phyloP scores from a whole-genome alignment of 2,113 vertebrate genomes.

The Syrrhaptes paradoxus region DNA sequence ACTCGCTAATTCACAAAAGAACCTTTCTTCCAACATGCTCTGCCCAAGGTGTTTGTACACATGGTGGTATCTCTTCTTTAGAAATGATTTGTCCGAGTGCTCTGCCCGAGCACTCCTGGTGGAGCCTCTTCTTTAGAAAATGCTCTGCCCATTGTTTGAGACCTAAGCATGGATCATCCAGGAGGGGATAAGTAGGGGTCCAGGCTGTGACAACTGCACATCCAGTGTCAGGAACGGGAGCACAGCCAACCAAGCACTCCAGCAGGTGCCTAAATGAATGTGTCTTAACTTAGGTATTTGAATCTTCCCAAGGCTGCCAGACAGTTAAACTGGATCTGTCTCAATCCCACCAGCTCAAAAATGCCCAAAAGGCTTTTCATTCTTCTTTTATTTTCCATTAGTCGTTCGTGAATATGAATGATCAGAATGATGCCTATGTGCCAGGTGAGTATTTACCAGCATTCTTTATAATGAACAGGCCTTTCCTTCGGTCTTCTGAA shows the following conservation, averaged over 20 bases:
- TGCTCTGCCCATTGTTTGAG: too few relatives aligned
- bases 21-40: too few relatives aligned
- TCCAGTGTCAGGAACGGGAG: not conserved
- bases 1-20: too few relatives aligned
- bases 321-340: not conserved
- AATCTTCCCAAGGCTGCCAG: not conserved
- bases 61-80: too few relatives aligned
- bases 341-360: not conserved
- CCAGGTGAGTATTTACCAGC: not conserved
- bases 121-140: too few relatives aligned
- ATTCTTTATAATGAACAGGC: not conserved
- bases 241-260: not conserved
- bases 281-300: not conserved
- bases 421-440: not conserved
- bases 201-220: too few relatives aligned
- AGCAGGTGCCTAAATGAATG: not conserved
- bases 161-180: too few relatives aligned
- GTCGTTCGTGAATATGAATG: not conserved
- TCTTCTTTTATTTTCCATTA: not conserved
- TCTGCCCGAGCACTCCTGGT: too few relatives aligned
- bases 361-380: not conserved
- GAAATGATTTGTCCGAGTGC: too few relatives aligned
- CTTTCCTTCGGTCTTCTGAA: not conserved
- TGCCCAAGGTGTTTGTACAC: too few relatives aligned
- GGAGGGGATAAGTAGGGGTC: too few relatives aligned